Evolutionary conservation across 2,113 vertebrate species (phyloP), one percentile per base, ranked within the genome.

Genomic region (Gymnobelideus leadbeateri): DNA sequence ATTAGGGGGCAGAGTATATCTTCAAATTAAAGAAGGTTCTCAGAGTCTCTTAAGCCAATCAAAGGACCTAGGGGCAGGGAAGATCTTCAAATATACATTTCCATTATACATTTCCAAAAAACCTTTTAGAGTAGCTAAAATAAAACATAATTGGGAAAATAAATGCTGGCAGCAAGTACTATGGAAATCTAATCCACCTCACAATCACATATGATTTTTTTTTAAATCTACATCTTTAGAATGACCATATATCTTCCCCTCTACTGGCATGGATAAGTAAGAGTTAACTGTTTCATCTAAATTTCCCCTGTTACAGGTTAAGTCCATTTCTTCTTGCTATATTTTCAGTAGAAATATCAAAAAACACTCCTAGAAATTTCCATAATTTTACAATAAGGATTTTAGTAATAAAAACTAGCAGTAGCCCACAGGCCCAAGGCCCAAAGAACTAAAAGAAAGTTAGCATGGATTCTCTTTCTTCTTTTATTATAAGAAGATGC

Each of bases 231-330:
- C 89, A 54, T 94, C 92, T 89, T 5, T 46, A 84, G 93, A 28
- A 77, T 94, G 92, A 57, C 8, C 37, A 43, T 84, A 43, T 23
- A 5, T 43, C 16, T 84, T 43, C 19, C 19, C n/a, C 19, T 84
- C 68, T 84, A 84, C 19, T 8, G 19, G 10, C 25, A 94, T 89
- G 31, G 14, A 24, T 94, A 93, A 92, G 26, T 61, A 43, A 90
- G 19, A 51, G 51, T 57, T 93, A 23, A 95, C 92, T 91, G 90
- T 26, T 43, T 84, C 19, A 21, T 3, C 19, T 43, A 84, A 84
- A 84, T 46, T 94, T 92, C 89, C 49, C 16, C 19, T 92, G 90
- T 55, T 68, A 94, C 77, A 93, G 92, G 93, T 96, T 47, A 93
- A 97, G 43, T 26, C 52, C 1, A 51, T 95, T 91, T 6, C 91